phyloP scores from a whole-genome alignment of 2,797 vertebrate genomes.

The Enteromius afrohamiltoni region DNA sequence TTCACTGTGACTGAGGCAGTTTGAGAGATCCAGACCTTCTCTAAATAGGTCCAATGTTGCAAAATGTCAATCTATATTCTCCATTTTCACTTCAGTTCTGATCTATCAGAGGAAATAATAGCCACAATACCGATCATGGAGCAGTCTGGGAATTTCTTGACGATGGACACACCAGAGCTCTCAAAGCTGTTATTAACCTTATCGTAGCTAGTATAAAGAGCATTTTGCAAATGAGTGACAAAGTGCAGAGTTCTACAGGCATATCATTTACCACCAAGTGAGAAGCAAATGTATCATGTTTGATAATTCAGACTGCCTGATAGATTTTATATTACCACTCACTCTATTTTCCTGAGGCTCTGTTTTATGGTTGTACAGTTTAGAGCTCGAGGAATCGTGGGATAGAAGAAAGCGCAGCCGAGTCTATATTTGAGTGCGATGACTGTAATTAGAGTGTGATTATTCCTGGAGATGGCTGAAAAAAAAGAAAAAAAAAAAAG shows the following conservation, averaged over 20 bases:
- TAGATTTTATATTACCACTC: slow-evolving; percentile 46
- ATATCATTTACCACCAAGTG: slow-evolving; percentile 41
- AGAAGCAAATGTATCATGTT: slow-evolving; percentile 42
- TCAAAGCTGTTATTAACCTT: slow-evolving; percentile 30
- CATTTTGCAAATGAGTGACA: slow-evolving; percentile 41
- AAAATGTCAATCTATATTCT: slow-evolving; percentile 8
- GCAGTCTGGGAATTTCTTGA: background rate
- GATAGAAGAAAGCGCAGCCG: slow-evolving; percentile 32
- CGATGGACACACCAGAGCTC: background rate
- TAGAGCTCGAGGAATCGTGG: slow-evolving; percentile 34
- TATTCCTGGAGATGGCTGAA: slow-evolving; percentile 46
- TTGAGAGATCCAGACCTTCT: slow-evolving; percentile 8
- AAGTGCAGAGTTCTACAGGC: slow-evolving; percentile 32
- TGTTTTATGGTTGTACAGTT: slow-evolving; percentile 36
- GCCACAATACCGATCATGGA: slow-evolving; percentile 7
- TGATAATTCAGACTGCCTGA: slow-evolving; percentile 46
- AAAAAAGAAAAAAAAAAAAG: slow-evolving; percentile 50
- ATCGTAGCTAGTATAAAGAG: slow-evolving; percentile 1
- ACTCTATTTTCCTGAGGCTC: slow-evolving; percentile 41
- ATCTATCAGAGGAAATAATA: slow-evolving; percentile 23
- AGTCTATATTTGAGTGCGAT: slow-evolving; percentile 51
- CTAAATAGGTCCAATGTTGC: slow-evolving; percentile 4
- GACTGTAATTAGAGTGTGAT: slow-evolving; percentile 59
- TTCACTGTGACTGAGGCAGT: background rate
- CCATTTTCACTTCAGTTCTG: slow-evolving; percentile 15